Conservation (phyloP, 2,888 invertebrate genomes). For the Caenorhabditis macrosperma region DNA sequence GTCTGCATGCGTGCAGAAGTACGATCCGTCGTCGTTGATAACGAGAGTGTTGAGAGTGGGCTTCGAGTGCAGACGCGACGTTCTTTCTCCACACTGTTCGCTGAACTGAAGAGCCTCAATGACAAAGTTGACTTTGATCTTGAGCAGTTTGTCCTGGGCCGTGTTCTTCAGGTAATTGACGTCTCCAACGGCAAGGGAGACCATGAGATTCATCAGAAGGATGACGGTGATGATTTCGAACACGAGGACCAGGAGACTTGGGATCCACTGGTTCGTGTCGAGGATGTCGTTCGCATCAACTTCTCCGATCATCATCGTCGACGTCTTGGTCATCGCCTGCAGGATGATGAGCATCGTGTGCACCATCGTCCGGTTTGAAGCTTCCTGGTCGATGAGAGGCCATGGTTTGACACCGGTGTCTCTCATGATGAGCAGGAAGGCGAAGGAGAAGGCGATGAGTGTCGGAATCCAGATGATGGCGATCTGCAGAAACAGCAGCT, state of each 20-base stretch:
- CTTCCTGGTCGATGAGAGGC: constrained; percentile 66
- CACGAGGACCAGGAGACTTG: constrained; percentile 75
- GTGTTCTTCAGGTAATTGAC: constrained; percentile 73
- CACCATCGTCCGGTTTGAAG: constrained; percentile 61
- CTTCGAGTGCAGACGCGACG: constrained; percentile 52
- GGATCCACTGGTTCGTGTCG: constrained; percentile 75
- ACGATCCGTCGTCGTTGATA: constrained; percentile 57
- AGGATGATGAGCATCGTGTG: constrained; percentile 69
- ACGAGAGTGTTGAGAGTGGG: constrained; percentile 72
- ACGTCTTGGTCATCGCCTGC: constrained; percentile 78
- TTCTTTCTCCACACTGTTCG: constrained; percentile 63
- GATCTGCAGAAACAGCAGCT: constrained; percentile 71
- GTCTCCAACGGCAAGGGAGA: constrained; percentile 78
- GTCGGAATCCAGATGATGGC: constrained; percentile 79
- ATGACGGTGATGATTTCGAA: constrained; percentile 80
- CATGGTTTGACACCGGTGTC: constrained; percentile 77
- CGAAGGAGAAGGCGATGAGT: constrained; percentile 77
- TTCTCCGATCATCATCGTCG: constrained; percentile 80
- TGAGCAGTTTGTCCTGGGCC: constrained; percentile 77
- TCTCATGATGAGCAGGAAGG: constrained; percentile 77
- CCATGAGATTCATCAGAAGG: constrained; percentile 78
- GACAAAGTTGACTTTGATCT: constrained; percentile 77
- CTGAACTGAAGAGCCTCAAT: constrained; percentile 78
- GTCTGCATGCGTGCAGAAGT: constrained; percentile 29
- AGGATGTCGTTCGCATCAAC: constrained; percentile 71